phyloP scores from a whole-genome alignment of 2,888 invertebrate genomes.

The Drosophila kuntzei region DNA sequence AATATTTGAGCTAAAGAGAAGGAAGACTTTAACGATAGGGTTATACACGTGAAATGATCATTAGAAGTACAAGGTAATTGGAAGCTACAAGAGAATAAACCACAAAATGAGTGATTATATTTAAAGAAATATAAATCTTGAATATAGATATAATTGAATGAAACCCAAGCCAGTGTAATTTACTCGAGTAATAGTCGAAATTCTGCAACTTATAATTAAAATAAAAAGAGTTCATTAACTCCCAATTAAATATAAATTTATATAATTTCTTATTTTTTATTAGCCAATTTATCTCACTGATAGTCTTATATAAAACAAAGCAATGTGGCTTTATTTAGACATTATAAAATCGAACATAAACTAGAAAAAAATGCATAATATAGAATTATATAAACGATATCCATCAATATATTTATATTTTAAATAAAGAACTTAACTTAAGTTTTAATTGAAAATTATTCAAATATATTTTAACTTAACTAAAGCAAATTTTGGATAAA shows the following conservation, averaged over 20 bases:
- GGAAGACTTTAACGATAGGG: not conserved
- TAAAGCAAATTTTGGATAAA: not conserved
- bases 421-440: not conserved
- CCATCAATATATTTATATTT: not conserved
- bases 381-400: not conserved
- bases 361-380: no score
- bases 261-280: no score
- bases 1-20: not conserved
- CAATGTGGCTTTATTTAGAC: no score
- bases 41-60: slow-evolving; percentile 21
- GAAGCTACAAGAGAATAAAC: not conserved
- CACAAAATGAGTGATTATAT: slow-evolving; percentile 9
- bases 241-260: not conserved
- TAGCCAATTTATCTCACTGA: no score
- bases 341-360: no score
- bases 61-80: slow-evolving; percentile 13
- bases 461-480: no score
- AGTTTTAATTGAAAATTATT: not conserved
- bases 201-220: not conserved
- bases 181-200: not conserved
- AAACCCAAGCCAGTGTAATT: not conserved
- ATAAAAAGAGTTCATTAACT: not conserved
- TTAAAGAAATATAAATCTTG: not conserved
- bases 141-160: not conserved
- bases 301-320: no score